A percentile compares a stretch with the other conserved stretches of the same genome.
Evolutionary conservation across 2,797 vertebrate genomes (phyloP).

Genomic region (Otolemur crassicaudatus): DNA sequence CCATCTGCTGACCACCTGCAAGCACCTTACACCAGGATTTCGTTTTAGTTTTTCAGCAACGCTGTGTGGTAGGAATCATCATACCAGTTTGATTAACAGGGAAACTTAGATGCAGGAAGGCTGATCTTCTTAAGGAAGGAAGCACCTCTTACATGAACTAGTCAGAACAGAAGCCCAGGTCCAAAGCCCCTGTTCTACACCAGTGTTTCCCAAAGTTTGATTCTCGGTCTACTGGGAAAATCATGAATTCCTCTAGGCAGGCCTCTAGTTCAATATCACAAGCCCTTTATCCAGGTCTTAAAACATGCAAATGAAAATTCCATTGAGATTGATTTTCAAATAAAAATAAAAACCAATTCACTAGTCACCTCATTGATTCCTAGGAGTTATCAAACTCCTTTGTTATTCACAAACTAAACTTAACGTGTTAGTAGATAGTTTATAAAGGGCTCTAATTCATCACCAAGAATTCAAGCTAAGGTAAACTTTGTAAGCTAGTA

Average conservation of each 20-base stretch:
- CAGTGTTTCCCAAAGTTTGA: not conserved
- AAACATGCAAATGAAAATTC: not conserved
- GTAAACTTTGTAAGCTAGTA: not conserved
- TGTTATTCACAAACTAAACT: conserved; percentile 19
- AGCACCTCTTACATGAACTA: not conserved
- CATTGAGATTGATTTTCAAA: not conserved
- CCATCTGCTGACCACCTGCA: not conserved
- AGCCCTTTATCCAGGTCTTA: not conserved
- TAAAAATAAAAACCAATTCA: not conserved
- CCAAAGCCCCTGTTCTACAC: not conserved
- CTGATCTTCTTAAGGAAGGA: not conserved
- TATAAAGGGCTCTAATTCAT: not conserved
- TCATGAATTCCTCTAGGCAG: not conserved
- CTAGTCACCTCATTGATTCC: not conserved
- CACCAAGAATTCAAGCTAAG: not conserved
- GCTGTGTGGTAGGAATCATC: not conserved
- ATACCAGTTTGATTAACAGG: not conserved
- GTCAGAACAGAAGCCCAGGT: not conserved
- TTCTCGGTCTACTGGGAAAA: not conserved
- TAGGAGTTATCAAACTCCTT: not conserved
- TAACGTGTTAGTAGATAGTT: not conserved
- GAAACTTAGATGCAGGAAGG: not conserved
- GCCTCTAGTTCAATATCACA: not conserved
- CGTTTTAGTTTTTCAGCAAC: not conserved
- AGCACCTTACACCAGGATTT: not conserved